phyloP scores from a whole-genome alignment of 2,113 vertebrate species.

The Falco punctatus region DNA sequence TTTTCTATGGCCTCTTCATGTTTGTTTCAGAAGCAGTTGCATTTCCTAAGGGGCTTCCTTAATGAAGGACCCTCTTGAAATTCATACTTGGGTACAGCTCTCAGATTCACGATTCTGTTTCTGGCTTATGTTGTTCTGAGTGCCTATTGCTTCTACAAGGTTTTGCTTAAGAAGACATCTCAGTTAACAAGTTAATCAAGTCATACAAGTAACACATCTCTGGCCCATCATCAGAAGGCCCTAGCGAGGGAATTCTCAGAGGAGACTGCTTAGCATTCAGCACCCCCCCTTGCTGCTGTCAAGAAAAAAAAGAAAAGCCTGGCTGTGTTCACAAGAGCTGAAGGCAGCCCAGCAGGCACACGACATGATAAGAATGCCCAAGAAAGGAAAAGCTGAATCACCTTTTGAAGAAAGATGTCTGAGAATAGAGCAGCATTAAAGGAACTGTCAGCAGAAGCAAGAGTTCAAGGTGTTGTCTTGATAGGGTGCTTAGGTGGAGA shows the following conservation, averaged over 20 bases:
- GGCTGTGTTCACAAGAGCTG: not conserved
- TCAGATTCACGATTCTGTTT: not conserved
- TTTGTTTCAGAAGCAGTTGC: not conserved
- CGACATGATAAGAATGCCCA: not conserved
- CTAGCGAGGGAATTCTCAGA: not conserved
- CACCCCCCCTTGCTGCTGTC: slow-evolving; percentile 10
- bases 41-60: not conserved
- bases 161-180: not conserved
- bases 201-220: not conserved
- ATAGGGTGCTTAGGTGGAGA: not conserved
- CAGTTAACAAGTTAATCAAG: not conserved
- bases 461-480: not conserved
- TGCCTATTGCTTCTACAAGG: not conserved
- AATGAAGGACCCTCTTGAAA: not conserved
- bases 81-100: not conserved
- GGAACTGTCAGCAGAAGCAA: not conserved
- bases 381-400: slow-evolving; percentile 1
- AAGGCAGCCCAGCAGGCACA: slow-evolving; percentile 11
- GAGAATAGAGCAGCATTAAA: not conserved
- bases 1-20: not conserved
- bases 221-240: not conserved
- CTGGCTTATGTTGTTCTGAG: not conserved
- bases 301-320: not conserved
- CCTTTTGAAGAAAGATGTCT: not conserved
- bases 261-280: not conserved